Percentiles rank a stretch among this genome's conserved stretches.
Conservation (phyloP, 2,113 vertebrate species). For the Clarias gariepinus region DNA sequence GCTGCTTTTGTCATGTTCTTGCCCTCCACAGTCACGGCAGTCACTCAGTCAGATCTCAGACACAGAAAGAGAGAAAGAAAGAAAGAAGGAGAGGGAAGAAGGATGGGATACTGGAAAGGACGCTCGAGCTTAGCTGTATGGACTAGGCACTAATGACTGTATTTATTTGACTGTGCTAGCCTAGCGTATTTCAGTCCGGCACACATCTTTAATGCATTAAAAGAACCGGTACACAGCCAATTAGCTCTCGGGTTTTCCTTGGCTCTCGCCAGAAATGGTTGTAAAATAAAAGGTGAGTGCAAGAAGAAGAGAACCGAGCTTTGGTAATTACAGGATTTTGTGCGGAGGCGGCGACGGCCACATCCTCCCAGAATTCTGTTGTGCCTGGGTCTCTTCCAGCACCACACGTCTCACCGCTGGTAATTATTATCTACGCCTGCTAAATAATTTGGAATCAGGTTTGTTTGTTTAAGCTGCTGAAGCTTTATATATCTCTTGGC, state of each 20-base stretch:
- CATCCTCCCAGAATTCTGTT: slow-evolving; percentile 54
- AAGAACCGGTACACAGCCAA: slow-evolving; percentile 51
- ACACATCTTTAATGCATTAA: slow-evolving; percentile 54
- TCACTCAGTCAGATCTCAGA: slow-evolving; percentile 26
- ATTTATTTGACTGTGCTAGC: slow-evolving; percentile 50
- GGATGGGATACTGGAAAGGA: slow-evolving; percentile 1
- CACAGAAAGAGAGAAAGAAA: not conserved
- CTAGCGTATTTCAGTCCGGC: not conserved
- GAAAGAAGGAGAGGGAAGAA: not conserved
- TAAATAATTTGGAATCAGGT: slow-evolving; percentile 56
- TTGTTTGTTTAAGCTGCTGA: slow-evolving; percentile 51
- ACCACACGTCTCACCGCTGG: slow-evolving; percentile 35
- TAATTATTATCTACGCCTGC: slow-evolving; percentile 60
- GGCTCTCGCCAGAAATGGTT: slow-evolving; percentile 41
- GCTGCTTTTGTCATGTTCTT: slow-evolving; percentile 33
- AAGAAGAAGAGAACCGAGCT: slow-evolving; percentile 47
- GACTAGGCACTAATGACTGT: slow-evolving; percentile 40
- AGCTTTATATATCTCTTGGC: slow-evolving; percentile 6
- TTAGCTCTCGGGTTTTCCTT: slow-evolving; percentile 57
- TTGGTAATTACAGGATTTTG: slow-evolving; percentile 57
- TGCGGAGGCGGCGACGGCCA: slow-evolving; percentile 49
- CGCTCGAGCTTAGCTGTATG: slow-evolving; percentile 19
- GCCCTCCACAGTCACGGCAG: slow-evolving; percentile 18
- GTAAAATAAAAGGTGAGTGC: slow-evolving; percentile 57
- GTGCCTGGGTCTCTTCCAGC: slow-evolving; percentile 53